These are phyloP conservation scores for Alectoris magna DNA, from an alignment of 2,797 vertebrate genomes.

Conservation along the genomic window DNA sequence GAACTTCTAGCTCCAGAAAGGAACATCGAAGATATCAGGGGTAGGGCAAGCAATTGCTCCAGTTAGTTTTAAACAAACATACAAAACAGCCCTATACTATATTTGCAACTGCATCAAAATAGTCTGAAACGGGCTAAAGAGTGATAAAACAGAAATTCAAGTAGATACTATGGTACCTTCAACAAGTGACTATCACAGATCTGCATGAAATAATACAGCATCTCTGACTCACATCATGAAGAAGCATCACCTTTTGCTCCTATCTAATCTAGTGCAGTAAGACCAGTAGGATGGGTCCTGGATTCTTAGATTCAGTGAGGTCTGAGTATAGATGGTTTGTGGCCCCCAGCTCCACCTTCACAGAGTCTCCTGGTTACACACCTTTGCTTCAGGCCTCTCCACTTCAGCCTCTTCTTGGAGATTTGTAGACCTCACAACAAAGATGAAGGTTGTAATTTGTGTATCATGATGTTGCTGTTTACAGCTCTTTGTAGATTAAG, in stretches of 20 bases:
- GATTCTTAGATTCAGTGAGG: background rate
- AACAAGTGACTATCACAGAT: background rate
- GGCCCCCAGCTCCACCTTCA: background rate
- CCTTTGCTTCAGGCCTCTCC: background rate
- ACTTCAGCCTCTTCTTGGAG: background rate
- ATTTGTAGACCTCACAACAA: background rate
- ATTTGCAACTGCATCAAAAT: background rate
- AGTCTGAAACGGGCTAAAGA: background rate
- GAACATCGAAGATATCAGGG: background rate
- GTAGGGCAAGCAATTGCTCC: background rate
- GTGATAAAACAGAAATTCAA: background rate
- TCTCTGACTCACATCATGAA: background rate
- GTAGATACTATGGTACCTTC: background rate
- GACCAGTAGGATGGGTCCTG: background rate
- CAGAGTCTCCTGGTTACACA: background rate
- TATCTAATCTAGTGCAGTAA: background rate
- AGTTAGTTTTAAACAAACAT: background rate
- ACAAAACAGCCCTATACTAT: background rate
- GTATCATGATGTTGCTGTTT: background rate
- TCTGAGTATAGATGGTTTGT: background rate
- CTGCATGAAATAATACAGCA: background rate
- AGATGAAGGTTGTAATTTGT: background rate
- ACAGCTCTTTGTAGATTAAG: background rate
- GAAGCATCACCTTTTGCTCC: background rate
- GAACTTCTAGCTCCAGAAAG: background rate